A percentile compares a stretch with the other conserved stretches of the same genome.
These are phyloP conservation scores for Microtus ochrogaster DNA, from an alignment of 2,113 vertebrate species.

Conservation along the genomic window DNA sequence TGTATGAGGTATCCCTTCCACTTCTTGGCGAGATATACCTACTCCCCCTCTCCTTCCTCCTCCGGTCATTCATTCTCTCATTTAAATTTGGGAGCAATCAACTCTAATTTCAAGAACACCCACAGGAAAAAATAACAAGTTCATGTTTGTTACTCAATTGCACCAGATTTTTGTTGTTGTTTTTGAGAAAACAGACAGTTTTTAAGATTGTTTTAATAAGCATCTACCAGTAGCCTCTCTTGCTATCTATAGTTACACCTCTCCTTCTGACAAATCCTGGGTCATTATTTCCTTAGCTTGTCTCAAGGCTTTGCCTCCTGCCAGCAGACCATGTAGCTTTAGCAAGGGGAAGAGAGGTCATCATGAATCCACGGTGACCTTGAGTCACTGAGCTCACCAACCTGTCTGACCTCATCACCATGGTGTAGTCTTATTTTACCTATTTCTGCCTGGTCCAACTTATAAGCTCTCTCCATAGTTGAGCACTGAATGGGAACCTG, in stretches of 20 bases:
- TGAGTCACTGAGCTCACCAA: not conserved
- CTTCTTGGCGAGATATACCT: not conserved
- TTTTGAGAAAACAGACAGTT: not conserved
- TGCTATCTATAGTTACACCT: not conserved
- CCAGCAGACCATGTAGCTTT: no score
- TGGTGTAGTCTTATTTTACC: not conserved
- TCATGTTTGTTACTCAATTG: not conserved
- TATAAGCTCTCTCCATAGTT: not conserved
- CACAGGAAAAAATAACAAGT: not conserved
- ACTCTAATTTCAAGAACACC: not conserved
- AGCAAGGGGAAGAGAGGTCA: not conserved
- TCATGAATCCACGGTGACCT: not conserved
- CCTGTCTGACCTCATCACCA: not conserved
- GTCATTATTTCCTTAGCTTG: not conserved
- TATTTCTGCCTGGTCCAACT: not conserved
- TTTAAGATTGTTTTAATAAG: not conserved
- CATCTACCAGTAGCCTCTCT: no score
- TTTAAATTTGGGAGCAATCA: not conserved
- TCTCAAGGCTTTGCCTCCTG: not conserved
- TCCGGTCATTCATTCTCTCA: not conserved
- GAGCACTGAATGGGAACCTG: not conserved
- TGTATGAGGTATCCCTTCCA: not conserved
- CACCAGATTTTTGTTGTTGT: not conserved
- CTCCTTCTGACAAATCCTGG: not conserved
- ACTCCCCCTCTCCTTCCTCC: no score